These are phyloP conservation scores for Galendromus occidentalis DNA, from an alignment of 1,140 invertebrate species.

Conservation along the genomic window DNA sequence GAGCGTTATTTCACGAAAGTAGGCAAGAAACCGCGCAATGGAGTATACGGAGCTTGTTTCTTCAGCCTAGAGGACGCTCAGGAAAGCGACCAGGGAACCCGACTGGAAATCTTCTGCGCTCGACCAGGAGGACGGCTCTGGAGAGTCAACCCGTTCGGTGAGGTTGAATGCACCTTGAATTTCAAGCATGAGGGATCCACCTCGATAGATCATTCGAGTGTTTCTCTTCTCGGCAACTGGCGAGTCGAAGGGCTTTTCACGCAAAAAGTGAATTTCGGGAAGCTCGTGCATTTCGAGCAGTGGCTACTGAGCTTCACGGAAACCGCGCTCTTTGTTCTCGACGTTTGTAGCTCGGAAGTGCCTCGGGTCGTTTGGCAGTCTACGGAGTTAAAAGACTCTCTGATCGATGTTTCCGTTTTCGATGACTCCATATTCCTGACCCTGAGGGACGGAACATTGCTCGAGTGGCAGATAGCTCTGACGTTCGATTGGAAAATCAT, in stretches of 20 bases:
- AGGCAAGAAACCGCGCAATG: slow-evolving; percentile 2
- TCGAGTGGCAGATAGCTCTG: background rate
- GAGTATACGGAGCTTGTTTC: background rate
- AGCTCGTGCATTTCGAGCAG: background rate
- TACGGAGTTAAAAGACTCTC: background rate
- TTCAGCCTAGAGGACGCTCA: background rate
- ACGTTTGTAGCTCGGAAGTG: background rate
- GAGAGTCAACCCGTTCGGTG: background rate
- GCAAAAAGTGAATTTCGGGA: background rate
- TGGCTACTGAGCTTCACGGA: background rate
- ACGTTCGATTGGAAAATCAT: background rate
- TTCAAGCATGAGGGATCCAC: background rate
- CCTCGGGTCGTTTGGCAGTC: background rate
- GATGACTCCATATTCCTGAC: background rate
- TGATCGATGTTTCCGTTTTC: background rate
- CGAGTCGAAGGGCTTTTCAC: background rate
- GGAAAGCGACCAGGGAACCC: background rate
- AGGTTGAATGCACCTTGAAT: background rate
- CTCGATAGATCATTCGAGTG: background rate
- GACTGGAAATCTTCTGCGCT: background rate
- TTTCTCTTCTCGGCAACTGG: background rate
- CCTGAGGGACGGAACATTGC: background rate
- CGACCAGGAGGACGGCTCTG: background rate
- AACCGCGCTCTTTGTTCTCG: background rate
- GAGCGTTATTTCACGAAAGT: background rate